Base-by-base conservation (phyloP, 2,797 vertebrate species). In the Salarias fasciatus region DNA sequence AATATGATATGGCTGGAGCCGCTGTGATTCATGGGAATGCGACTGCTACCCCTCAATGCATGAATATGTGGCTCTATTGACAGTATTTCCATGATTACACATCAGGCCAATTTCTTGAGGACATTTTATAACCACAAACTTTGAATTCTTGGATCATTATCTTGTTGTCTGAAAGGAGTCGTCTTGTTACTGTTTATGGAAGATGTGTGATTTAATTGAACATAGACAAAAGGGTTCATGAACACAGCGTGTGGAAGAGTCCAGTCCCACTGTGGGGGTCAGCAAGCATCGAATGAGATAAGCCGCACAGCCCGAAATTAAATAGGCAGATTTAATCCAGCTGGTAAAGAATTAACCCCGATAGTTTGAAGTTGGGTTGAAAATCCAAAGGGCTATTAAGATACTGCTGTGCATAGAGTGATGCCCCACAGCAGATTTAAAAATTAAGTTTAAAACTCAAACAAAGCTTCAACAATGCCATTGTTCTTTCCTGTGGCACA, bases 261-360 rank as follows among this genome's bases (percentile, higher is more conserved):
- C 62, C 53, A 82, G 48, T 51, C 50, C 40, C 31, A 12, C 60
- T 50, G 6, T 49, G 18, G 53, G 18, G 65, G 60, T 78, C 42
- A 70, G 62, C 55, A 41, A 40, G 42, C 44, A 60, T 36, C 56
- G 31, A 68, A 69, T 28, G 51, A 67, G 66, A 82, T 80, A 80
- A 79, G 58, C 44, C 54, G 60, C 64, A 60, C 46, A 69, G 71
- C 59, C 72, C 42, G 67, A 66, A 68, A 71, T 77, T 63, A 83
- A 57, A 70, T 1, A 0, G 68, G 73, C 60, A 63, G 52, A 76
- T 76, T 83, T 63, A 85, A 87, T 86, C 78, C 79, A 63, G 63
- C 62, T 65, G 53, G 55, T 55, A 71, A 49, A 82, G 72, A 79
- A 77, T 72, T 77, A 82, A 85, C 69, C 75, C 64, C 46, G 53